Evolutionary conservation across 2,113 vertebrate species (phyloP).

Genomic region (Myiagra hebetior): DNA sequence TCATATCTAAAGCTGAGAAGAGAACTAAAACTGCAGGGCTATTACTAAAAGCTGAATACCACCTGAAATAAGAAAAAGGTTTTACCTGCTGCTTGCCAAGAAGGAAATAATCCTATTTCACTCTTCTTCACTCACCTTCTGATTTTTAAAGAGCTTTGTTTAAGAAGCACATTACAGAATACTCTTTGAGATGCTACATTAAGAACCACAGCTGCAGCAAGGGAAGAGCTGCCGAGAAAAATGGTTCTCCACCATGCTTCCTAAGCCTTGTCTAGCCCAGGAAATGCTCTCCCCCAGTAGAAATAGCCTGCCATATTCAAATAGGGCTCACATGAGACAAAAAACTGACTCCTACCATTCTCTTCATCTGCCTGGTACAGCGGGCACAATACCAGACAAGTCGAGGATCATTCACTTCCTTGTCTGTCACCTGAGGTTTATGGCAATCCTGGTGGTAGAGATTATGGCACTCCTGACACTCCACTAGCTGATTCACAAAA

Average conservation of each 20-base stretch:
- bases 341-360: slow-evolving; percentile 83
- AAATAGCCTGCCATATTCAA: background rate
- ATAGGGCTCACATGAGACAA: background rate
- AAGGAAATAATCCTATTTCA: background rate
- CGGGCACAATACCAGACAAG: slow-evolving; percentile 98
- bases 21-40: background rate
- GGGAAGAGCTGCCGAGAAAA: background rate
- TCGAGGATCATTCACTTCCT: slow-evolving; percentile 96
- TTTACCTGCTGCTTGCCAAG: background rate
- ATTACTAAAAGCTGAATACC: background rate
- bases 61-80: background rate
- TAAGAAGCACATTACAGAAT: background rate
- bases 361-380: slow-evolving; percentile 97
- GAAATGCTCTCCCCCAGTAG: background rate
- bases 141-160: background rate
- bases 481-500: slow-evolving; percentile 94
- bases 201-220: background rate
- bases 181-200: background rate
- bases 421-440: slow-evolving; percentile 97
- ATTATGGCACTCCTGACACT: slow-evolving; percentile 98
- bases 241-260: background rate
- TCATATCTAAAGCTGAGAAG: background rate
- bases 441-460: slow-evolving; percentile 99
- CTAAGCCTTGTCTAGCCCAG: background rate
- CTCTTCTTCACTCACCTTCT: background rate